Percentiles rank a stretch among this genome's conserved stretches.
These are phyloP conservation scores for Hylaeus anthracinus DNA, from an alignment of 1,140 invertebrate species.

Conservation along the genomic window DNA sequence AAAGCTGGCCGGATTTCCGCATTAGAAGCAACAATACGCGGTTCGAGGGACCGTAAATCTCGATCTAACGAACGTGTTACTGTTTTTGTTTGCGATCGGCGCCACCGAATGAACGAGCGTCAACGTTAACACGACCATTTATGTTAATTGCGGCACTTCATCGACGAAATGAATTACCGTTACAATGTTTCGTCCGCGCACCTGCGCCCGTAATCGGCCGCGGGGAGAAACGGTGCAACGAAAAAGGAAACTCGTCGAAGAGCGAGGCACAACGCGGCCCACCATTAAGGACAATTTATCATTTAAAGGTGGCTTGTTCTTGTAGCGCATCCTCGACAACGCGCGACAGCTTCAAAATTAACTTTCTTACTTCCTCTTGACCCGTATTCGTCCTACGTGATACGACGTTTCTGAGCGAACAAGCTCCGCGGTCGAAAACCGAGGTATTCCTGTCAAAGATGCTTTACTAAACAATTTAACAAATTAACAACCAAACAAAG, in stretches of 20 bases:
- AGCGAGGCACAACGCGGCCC: constrained; percentile 26
- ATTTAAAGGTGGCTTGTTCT: constrained; percentile 58
- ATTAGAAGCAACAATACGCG: constrained; percentile 7
- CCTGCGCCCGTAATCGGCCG: constrained; percentile 14
- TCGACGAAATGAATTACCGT: constrained; percentile 25
- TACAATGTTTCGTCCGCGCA: background rate
- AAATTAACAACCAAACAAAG: too few species aligned
- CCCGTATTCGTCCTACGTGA: constrained; percentile 48
- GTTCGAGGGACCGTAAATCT: constrained; percentile 3
- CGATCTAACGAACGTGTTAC: constrained; percentile 12
- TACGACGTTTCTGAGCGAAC: constrained; percentile 5
- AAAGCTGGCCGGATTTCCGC: background rate
- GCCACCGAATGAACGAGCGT: constrained; percentile 17
- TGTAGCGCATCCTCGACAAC: constrained; percentile 24
- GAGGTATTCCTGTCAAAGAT: too few species aligned
- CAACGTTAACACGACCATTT: constrained; percentile 21
- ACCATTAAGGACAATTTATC: constrained; percentile 57
- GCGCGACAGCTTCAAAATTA: constrained; percentile 53
- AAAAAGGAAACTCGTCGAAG: constrained; percentile 32
- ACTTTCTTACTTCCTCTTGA: constrained; percentile 61
- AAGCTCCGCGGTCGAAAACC: constrained; percentile 9
- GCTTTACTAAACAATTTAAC: too few species aligned
- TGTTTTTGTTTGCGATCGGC: constrained; percentile 28
- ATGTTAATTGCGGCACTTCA: constrained; percentile 31
- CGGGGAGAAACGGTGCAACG: background rate